Base-by-base conservation (phyloP, 2,888 invertebrate genomes). In the Lottia gigantea region DNA sequence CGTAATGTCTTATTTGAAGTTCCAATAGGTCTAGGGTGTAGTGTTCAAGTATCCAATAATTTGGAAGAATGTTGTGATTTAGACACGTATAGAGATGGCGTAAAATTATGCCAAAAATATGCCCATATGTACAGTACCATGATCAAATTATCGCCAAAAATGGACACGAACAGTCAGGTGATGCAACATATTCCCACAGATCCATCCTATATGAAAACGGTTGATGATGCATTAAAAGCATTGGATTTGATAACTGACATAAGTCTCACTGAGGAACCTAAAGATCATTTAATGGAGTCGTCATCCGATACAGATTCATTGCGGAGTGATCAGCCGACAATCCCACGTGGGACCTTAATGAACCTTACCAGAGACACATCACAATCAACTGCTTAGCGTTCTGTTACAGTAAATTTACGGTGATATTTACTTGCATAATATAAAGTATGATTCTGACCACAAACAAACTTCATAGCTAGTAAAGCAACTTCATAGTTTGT, bases 1-100 rank as follows among this genome's bases (percentile, higher is more conserved):
- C 76, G 83, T 68, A 83, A 85, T 71, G 83, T 83, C 14, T 73
- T 85, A 16, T 79, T 85, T 71, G 85, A 85, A 71, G 55, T 84
- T 23, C 83, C 84, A 6, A 67, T 79, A 11, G 66, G 55, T 19
- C 61, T 74, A 6, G 66, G 74, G 14, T 78, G 79, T 62, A 62
- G 26, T 62, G 74, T 82, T 0, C 71, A 64, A 61, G 71, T 71
- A 7, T 73, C 79, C 14, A 65, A 66, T 16, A 67, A 78, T 47
- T 79, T 78, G 15, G 80, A 79, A 0, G 75, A 77, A n/a, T 78
- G 78, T 66, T n/a, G 67, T 31, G 74, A 78, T 40, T 61, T 78
- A 68, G 40, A 73, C 23, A 76, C 78, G n/a, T 83, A 78, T 67
- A 78, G 76, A 64, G 83, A 83, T 71, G 82, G 82, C 6, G 70